phyloP scores from a whole-genome alignment of 30 jellyfish, hydroid and myxozoan species.

The Catostylus mosaicus region DNA sequence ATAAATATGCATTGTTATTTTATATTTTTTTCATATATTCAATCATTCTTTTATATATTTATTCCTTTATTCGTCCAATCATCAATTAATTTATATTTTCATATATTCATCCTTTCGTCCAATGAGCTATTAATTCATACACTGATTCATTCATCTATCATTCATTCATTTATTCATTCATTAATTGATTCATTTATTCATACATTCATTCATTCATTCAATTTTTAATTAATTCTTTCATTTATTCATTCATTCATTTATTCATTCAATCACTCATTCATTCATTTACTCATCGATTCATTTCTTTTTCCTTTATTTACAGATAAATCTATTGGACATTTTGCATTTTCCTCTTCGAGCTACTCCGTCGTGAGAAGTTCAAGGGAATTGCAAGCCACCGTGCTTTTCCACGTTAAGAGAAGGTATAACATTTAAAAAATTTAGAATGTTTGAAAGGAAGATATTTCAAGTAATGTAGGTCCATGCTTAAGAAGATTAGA shows the following conservation, averaged over 20 bases:
- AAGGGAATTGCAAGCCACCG: slow-evolving; percentile 32
- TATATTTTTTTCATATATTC: too few species aligned
- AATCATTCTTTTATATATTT: too few species aligned
- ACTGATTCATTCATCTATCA: background rate
- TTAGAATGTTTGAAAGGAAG: too few species aligned
- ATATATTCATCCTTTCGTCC: too few species aligned
- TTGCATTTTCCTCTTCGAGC: slow-evolving; percentile 71
- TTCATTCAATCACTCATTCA: background rate
- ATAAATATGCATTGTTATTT: too few species aligned
- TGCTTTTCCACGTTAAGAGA: slow-evolving; percentile 56
- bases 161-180: background rate
- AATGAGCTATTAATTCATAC: too few species aligned
- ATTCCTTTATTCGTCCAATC: too few species aligned
- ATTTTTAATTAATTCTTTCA: background rate
- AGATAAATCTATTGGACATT: slow-evolving; percentile 37
- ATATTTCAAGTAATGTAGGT: too few species aligned
- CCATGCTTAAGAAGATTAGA: too few species aligned
- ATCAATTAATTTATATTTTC: too few species aligned
- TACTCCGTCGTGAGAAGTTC: slow-evolving; percentile 67
- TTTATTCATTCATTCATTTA: background rate
- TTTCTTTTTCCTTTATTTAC: background rate
- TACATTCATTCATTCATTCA: background rate
- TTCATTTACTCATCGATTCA: background rate
- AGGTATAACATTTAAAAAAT: slow-evolving; percentile 36
- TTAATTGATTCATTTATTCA: background rate